phyloP scores from a whole-genome alignment of 1,140 invertebrate species.

The Apis dorsata region DNA sequence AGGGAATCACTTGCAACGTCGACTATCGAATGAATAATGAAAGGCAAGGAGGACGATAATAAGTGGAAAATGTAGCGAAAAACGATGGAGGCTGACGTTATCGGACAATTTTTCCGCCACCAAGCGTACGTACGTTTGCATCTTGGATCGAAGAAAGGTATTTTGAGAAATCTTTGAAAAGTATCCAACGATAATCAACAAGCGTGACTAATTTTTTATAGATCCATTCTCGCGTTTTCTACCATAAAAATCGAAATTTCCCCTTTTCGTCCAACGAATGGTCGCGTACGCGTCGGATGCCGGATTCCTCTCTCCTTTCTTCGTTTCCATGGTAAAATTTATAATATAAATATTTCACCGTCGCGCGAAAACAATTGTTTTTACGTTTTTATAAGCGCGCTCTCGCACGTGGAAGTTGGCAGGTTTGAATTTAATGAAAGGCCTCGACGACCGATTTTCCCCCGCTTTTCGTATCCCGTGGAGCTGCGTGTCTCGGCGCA shows the following conservation, averaged over 20 bases:
- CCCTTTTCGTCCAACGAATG: not conserved
- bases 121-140: too few species aligned
- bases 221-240: too few species aligned
- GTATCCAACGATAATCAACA: too few species aligned
- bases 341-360: conserved; percentile 1
- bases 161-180: too few species aligned
- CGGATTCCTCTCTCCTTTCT: not conserved
- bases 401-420: not conserved
- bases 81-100: not conserved
- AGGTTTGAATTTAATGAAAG: conserved; percentile 26
- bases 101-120: too few species aligned
- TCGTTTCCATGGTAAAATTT: not conserved
- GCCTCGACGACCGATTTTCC: conserved; percentile 6
- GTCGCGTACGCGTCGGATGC: not conserved
- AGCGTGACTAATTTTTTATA: too few species aligned
- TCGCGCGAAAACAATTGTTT: not conserved
- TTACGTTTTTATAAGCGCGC: not conserved
- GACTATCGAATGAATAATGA: not conserved
- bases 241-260: not conserved
- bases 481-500: conserved; percentile 15
- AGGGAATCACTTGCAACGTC: not conserved
- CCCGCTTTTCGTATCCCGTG: not conserved
- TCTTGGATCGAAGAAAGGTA: too few species aligned
- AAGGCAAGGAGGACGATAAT: not conserved
- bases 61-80: not conserved